phyloP scores from a whole-genome alignment of 1,140 invertebrate genomes.

The Rhagoletis pomonella region DNA sequence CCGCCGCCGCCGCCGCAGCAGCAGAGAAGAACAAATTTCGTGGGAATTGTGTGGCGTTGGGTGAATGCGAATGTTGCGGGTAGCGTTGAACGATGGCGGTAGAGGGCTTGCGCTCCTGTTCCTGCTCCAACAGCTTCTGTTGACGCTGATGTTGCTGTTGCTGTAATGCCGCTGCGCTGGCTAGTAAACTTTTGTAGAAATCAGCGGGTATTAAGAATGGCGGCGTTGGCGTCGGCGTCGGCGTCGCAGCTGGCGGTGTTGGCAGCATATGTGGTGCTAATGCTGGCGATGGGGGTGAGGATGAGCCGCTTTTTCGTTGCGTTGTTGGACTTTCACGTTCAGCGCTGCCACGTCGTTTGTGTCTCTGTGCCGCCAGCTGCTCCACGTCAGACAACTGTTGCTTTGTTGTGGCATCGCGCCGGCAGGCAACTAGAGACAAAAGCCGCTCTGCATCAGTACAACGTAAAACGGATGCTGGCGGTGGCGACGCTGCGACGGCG shows the following conservation, averaged over 20 bases:
- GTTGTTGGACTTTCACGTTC: neutral
- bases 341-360: neutral
- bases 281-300: neutral
- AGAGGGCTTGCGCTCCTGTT: neutral
- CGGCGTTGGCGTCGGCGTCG: constrained; percentile 30
- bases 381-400: neutral
- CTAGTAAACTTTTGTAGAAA: constrained; percentile 85
- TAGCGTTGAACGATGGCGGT: neutral
- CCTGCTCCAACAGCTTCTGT: neutral
- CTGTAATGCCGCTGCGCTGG: constrained; percentile 75
- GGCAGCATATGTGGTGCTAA: neutral
- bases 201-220: constrained; percentile 83
- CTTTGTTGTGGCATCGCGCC: neutral
- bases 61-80: constrained; percentile 43
- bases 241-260: neutral
- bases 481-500: neutral
- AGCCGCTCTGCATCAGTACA: neutral
- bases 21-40: constrained; percentile 70
- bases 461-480: neutral
- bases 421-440: neutral
- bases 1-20: constrained; percentile 58
- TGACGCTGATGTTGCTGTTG: constrained; percentile 33
- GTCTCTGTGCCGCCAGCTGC: neutral
- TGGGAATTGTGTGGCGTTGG: constrained; percentile 60
- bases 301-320: neutral